Percentiles rank a stretch among this genome's conserved stretches.
phyloP scores from a whole-genome alignment of 1,140 invertebrate genomes.

The Sweltsa coloradensis region DNA sequence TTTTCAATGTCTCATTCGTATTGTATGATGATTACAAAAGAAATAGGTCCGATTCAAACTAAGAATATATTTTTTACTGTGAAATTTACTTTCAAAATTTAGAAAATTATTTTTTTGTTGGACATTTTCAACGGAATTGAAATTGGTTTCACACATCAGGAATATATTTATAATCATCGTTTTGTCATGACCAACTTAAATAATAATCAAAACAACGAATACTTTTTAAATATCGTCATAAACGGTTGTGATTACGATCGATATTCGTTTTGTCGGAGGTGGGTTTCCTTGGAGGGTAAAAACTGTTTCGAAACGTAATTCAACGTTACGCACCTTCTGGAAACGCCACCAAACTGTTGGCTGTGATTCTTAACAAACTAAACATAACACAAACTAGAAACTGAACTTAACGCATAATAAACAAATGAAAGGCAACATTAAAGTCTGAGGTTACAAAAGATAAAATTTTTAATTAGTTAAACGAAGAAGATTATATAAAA shows the following conservation, averaged over 20 bases:
- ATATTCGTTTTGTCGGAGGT: slow-evolving; percentile 5
- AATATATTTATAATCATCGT: background rate
- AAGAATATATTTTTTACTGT: background rate
- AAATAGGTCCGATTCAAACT: background rate
- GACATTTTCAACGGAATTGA: background rate
- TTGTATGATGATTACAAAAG: background rate
- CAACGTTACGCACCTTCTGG: slow-evolving; percentile 2
- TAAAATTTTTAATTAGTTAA: too few relatives aligned
- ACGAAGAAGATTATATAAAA: too few relatives aligned
- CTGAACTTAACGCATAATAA: too few relatives aligned
- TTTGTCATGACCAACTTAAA: background rate
- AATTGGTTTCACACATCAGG: slow-evolving; percentile 1
- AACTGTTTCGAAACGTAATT: background rate
- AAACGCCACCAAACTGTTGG: slow-evolving; percentile 12
- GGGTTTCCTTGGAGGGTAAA: slow-evolving; percentile 5
- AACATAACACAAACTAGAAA: too few relatives aligned
- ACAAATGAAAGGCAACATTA: too few relatives aligned
- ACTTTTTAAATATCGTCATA: too few relatives aligned
- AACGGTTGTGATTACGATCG: slow-evolving; percentile 11
- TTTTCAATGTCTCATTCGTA: background rate
- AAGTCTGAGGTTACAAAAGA: too few relatives aligned
- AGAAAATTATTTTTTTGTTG: background rate
- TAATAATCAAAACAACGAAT: slow-evolving; percentile 2
- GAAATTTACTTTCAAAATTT: background rate
- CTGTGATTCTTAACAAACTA: too few relatives aligned